Evolutionary conservation across 1,140 invertebrate genomes (phyloP).

Genomic region (Aphelinus atriplicis): DNA sequence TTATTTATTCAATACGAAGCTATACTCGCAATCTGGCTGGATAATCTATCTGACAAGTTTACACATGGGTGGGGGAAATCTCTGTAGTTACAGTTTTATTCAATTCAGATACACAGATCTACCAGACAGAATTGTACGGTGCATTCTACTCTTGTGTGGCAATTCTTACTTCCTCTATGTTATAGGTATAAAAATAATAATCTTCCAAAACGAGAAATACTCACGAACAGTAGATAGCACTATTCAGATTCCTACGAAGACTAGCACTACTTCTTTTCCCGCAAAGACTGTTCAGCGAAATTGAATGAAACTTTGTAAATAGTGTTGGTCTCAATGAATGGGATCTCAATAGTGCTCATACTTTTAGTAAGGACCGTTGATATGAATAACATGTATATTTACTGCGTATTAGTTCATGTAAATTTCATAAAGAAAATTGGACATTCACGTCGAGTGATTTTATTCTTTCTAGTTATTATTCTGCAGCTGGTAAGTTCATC

Average conservation of each 20-base stretch:
- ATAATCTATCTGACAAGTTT: constrained; percentile 49
- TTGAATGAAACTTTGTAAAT: no score
- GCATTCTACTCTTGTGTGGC: constrained; percentile 48
- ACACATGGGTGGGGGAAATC: constrained; percentile 52
- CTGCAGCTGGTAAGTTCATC: constrained; percentile 49
- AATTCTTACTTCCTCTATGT: constrained; percentile 51
- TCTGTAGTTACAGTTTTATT: constrained; percentile 48
- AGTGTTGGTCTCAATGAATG: no score
- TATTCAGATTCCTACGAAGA: no score
- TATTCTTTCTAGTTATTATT: constrained; percentile 46
- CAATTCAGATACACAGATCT: constrained; percentile 42
- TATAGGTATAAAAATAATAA: constrained; percentile 45
- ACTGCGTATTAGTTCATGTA: no score
- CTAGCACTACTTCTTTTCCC: no score
- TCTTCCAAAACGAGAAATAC: neutral
- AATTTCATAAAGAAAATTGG: no score
- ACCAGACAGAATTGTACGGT: constrained; percentile 48
- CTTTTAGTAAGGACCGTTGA: no score
- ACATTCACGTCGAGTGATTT: neutral
- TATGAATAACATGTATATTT: no score
- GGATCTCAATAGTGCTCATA: no score
- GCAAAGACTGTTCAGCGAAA: no score
- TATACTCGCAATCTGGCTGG: constrained; percentile 40
- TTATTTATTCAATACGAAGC: constrained; percentile 38
- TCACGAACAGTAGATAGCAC: no score